Conservation (phyloP, 2,797 vertebrate genomes). For the Dicrostonyx torquatus region DNA sequence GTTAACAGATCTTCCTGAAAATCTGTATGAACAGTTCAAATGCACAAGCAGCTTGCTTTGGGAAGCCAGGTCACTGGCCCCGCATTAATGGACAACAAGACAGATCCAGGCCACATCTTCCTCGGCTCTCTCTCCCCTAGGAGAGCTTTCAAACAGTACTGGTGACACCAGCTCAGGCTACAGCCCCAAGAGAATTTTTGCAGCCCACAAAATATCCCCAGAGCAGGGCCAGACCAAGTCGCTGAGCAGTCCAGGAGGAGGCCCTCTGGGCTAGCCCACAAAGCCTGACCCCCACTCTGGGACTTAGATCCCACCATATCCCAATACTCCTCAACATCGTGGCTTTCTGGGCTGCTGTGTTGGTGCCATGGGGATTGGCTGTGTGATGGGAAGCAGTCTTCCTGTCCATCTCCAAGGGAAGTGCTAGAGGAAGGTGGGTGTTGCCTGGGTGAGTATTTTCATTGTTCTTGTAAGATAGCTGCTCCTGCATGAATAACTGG, state of each 20-base stretch:
- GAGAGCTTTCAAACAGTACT: slow-evolving; percentile 40
- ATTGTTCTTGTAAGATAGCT: neutral
- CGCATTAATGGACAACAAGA: neutral
- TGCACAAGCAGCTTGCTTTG: neutral
- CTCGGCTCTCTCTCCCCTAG: neutral
- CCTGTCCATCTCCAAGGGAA: slow-evolving; percentile 47
- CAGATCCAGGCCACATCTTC: neutral
- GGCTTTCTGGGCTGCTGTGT: neutral
- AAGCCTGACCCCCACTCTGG: neutral
- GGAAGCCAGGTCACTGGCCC: neutral
- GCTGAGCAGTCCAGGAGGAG: neutral
- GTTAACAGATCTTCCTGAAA: neutral
- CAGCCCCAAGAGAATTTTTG: neutral
- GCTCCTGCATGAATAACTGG: neutral
- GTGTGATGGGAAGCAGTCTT: slow-evolving; percentile 34
- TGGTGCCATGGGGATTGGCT: neutral
- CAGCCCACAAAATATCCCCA: neutral
- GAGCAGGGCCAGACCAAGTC: neutral
- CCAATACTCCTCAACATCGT: neutral
- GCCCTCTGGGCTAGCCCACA: neutral
- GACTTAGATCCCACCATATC: neutral
- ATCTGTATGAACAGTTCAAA: slow-evolving; percentile 12
- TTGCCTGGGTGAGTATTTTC: neutral
- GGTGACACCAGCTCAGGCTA: neutral
- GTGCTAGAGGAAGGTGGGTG: neutral